Conservation (phyloP, 1,140 invertebrate species). For the Leptonema lineaticorne region DNA sequence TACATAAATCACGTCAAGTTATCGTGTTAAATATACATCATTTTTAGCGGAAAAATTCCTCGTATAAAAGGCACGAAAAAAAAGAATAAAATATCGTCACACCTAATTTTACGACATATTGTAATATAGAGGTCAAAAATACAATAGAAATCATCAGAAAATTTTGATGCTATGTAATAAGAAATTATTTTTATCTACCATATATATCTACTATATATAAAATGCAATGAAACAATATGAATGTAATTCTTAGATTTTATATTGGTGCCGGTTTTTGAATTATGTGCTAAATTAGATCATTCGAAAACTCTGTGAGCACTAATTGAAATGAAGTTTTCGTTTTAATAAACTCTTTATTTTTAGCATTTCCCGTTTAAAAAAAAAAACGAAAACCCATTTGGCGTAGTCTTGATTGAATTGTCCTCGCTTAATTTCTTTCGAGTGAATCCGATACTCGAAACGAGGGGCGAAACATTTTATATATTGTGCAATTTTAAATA, state of each 20-base stretch:
- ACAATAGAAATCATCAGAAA: conserved; percentile 10
- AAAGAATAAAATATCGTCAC: conserved; percentile 31
- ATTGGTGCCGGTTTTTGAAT: background rate
- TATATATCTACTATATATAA: too few relatives aligned
- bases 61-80: background rate
- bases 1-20: conserved; percentile 32
- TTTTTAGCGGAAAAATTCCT: background rate
- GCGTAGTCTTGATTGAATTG: background rate
- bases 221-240: background rate
- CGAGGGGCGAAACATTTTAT: background rate
- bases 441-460: background rate
- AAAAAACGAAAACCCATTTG: background rate
- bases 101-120: conserved; percentile 33
- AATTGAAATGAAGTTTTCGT: background rate
- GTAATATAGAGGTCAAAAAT: conserved; percentile 35
- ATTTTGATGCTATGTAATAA: background rate
- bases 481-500: too few relatives aligned
- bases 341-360: too few relatives aligned
- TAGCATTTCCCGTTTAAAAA: background rate
- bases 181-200: conserved; percentile 1
- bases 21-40: conserved; percentile 3
- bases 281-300: background rate
- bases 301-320: background rate
- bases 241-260: conserved; percentile 3
- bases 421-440: conserved; percentile 11